Evolutionary conservation across 2,113 vertebrate species (phyloP).

Genomic region (Hyla sarda): DNA sequence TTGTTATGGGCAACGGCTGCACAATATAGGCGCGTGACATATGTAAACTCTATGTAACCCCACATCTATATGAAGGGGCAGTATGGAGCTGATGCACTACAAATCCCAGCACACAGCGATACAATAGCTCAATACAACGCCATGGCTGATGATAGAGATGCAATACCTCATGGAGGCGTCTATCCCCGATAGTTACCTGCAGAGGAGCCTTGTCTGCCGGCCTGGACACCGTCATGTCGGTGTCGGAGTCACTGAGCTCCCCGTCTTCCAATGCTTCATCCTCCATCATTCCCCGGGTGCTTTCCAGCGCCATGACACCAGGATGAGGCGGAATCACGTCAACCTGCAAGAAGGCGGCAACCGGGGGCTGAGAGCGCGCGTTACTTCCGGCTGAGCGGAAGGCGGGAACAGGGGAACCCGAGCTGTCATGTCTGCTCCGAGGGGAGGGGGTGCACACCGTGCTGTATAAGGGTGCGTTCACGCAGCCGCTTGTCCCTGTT

Average conservation of each 20-base stretch:
- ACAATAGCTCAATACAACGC: background rate
- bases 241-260: slow-evolving; percentile 86
- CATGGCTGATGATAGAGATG: background rate
- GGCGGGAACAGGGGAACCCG: background rate
- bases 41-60: too few relatives aligned
- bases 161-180: background rate
- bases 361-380: background rate
- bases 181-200: slow-evolving; percentile 52
- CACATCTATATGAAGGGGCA: background rate
- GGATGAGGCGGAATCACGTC: slow-evolving; percentile 36
- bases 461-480: too few relatives aligned
- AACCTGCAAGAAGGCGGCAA: background rate
- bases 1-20: background rate
- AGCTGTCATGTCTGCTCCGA: background rate
- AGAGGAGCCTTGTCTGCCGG: slow-evolving; percentile 56
- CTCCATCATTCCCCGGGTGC: slow-evolving; percentile 76
- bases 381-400: background rate
- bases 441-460: too few relatives aligned
- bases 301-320: slow-evolving; percentile 74
- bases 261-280: slow-evolving; percentile 79
- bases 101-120: background rate
- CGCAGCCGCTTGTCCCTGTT: too few relatives aligned
- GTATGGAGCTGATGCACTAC: background rate
- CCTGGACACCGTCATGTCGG: slow-evolving; percentile 77
- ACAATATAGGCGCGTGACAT: background rate